Percentiles rank a stretch among this genome's conserved stretches.
Evolutionary conservation across 2,113 vertebrate genomes (phyloP).

Genomic region (Odontesthes bonariensis): DNA sequence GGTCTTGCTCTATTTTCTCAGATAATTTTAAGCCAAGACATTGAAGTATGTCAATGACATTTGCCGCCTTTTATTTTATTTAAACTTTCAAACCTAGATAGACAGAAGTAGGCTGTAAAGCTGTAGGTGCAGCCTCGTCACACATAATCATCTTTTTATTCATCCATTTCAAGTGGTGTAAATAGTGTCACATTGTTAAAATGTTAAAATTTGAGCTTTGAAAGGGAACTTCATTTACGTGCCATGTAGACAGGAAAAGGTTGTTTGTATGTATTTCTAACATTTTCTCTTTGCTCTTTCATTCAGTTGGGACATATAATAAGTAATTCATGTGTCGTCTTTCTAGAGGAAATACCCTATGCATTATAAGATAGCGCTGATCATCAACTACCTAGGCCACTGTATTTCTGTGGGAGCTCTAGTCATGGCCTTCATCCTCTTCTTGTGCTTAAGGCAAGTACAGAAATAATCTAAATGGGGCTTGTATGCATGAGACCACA

Average conservation of each 20-base stretch:
- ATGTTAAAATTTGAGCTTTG: too few species aligned
- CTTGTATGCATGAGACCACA: slow-evolving; percentile 45
- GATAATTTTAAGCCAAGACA: slow-evolving; percentile 46
- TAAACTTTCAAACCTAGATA: neutral
- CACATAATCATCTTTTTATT: too few species aligned
- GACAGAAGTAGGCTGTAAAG: neutral
- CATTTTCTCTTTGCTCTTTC: neutral
- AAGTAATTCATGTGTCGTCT: slow-evolving; percentile 56
- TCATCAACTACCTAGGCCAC: slow-evolving; percentile 98
- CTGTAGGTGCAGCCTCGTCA: neutral
- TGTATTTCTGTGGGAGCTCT: slow-evolving; percentile 94
- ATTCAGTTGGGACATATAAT: slow-evolving; percentile 42
- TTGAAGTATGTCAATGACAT: slow-evolving; percentile 62
- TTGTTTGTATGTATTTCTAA: neutral
- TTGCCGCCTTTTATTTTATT: slow-evolving; percentile 15
- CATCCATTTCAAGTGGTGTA: too few species aligned
- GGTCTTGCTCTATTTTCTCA: slow-evolving; percentile 60
- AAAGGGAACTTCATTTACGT: neutral
- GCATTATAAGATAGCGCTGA: slow-evolving; percentile 94
- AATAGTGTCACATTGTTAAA: too few species aligned
- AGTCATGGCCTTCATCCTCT: slow-evolving; percentile 94
- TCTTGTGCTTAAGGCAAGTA: slow-evolving; percentile 95
- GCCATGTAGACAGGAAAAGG: neutral
- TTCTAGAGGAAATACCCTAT: slow-evolving; percentile 91
- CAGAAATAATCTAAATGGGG: slow-evolving; percentile 62